Evolutionary conservation across 2,797 vertebrate species (phyloP), one percentile per base, ranked within the genome.

Genomic region (Fringilla coelebs): DNA sequence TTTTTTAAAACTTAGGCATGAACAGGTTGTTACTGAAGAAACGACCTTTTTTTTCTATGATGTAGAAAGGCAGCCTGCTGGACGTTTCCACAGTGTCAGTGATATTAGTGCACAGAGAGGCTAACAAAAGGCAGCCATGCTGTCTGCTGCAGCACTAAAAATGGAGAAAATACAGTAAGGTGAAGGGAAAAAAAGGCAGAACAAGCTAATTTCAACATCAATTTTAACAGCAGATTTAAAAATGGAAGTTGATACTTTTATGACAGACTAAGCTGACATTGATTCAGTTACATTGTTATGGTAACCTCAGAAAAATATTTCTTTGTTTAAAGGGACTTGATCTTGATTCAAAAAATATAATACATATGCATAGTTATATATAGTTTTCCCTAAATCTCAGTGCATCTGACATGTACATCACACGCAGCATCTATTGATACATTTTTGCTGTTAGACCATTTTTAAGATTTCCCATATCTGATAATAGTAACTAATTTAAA

Each of bases 81-180:
- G 72, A 92, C 54, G 5, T 71, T 87, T 87, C 71, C 62, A 75
- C 71, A 86, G 74, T 41, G 65, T 86, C 94, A 93, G 93, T 76
- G 88, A 91, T 95, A 90, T 36, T 88, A 89, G 58, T 71, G 86
- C 52, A 84, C 74, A 78, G 87, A 92, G 48, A 85, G 75, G 74
- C 71, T 95, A 96, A 96, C 95, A 96, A 96, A 97, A 96, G 89
- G 88, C 89, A 96, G 95, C 88, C 93, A 95, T 92, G 90, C 89
- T 94, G 86, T 58, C 92, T 95, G 96, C 95, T 97, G 84, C 88
- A 95, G 94, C 91, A 88, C 54, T 72, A 93, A 81, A 93, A 94
- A 71, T 65, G 73, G 82, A 90, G 61, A 52, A 97, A 96, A 96
- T 86, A 90, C 75, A 96, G 90, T 88, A 89, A 88, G 51, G 52